Evolutionary conservation across 2,113 vertebrate genomes (phyloP).

Genomic region (Osmerus mordax): DNA sequence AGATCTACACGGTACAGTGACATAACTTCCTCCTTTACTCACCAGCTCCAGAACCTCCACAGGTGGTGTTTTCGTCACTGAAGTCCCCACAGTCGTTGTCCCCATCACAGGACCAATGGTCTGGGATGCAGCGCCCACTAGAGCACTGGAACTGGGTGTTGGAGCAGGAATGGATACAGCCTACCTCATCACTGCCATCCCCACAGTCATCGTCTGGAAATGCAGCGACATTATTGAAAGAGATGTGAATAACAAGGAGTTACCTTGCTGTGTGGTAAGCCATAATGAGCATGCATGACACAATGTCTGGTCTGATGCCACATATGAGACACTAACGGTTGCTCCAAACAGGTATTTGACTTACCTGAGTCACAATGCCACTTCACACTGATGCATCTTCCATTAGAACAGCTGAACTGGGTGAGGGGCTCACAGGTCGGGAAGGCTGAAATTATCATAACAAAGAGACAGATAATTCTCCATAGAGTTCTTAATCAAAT

Average conservation of each 20-base stretch:
- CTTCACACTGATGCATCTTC: conserved; percentile 88
- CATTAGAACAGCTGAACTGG: conserved; percentile 91
- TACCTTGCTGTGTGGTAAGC: not conserved
- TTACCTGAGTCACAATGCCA: conserved; percentile 95
- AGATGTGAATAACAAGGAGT: not conserved
- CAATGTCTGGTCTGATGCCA: too few relatives aligned
- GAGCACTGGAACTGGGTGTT: conserved; percentile 85
- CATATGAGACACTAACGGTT: not conserved
- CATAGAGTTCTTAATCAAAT: not conserved
- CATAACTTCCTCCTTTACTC: conserved; percentile 35
- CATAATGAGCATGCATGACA: too few relatives aligned
- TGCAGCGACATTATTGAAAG: conserved; percentile 2
- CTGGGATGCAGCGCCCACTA: conserved; percentile 88
- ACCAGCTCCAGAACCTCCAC: conserved; percentile 81
- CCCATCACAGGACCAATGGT: conserved; percentile 92
- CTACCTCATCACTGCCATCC: conserved; percentile 88
- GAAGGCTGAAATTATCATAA: conserved; percentile 74
- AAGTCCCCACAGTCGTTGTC: conserved; percentile 97
- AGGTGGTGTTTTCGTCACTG: conserved; percentile 90
- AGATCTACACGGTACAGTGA: too few relatives aligned
- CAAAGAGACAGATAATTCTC: conserved; percentile 14
- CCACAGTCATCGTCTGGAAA: conserved; percentile 91
- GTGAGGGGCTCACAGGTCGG: conserved; percentile 88
- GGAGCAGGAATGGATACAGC: conserved; percentile 84
- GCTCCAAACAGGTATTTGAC: conserved; percentile 36